Conservation (phyloP, 2,113 vertebrate genomes). For the Tetraodon nigroviridis region DNA sequence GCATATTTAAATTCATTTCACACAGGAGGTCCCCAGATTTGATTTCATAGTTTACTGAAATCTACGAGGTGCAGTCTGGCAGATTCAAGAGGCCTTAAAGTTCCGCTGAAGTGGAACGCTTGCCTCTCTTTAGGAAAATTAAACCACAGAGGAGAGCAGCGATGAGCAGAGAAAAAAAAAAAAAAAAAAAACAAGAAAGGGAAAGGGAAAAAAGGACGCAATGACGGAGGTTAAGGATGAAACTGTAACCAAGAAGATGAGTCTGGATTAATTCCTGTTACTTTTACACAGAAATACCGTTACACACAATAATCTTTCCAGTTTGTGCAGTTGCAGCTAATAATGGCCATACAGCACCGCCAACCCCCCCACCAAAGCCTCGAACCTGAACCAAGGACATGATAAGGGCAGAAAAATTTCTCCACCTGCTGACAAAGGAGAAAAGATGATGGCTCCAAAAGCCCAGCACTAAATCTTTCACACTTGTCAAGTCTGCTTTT, state of each 20-base stretch:
- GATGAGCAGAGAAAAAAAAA: constrained; percentile 24
- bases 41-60: constrained; percentile 67
- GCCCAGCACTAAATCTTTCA: constrained; percentile 72
- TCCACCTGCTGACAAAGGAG: constrained; percentile 70
- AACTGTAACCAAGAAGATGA: constrained; percentile 16
- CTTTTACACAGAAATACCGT: constrained; percentile 17
- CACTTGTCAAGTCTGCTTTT: constrained; percentile 72
- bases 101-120: constrained; percentile 61
- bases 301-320: constrained; percentile 27
- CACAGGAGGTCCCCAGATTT: constrained; percentile 57
- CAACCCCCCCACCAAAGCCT: constrained; percentile 5
- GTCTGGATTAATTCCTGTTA: constrained; percentile 7
- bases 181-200: constrained; percentile 34
- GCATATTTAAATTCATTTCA: constrained; percentile 66
- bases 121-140: constrained; percentile 57
- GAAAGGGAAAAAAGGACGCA: constrained; percentile 16
- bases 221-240: constrained; percentile 43
- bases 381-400: constrained; percentile 62
- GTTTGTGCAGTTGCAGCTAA: constrained; percentile 39
- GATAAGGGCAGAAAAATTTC: constrained; percentile 51
- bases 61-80: constrained; percentile 41
- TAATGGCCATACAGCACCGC: constrained; percentile 12
- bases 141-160: constrained; percentile 39
- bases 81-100: constrained; percentile 55
- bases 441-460: constrained; percentile 72